A percentile compares a stretch with the other conserved stretches of the same genome.
Conservation (phyloP, 2,888 invertebrate genomes). For the Koerneria pararmatus region DNA sequence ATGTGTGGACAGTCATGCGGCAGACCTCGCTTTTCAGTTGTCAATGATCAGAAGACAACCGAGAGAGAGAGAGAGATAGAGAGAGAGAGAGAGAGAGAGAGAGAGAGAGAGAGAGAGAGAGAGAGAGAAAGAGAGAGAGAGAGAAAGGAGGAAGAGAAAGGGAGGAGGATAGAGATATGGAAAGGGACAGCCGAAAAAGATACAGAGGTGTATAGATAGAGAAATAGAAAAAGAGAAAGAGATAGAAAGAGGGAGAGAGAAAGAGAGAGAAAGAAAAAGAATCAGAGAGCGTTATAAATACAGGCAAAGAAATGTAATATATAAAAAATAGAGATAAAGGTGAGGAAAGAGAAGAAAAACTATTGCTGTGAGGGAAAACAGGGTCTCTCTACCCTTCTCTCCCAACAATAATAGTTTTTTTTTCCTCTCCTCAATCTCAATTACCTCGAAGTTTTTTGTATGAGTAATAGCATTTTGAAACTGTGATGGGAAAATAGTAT, state of each 20-base stretch:
- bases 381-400: no score
- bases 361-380: no score
- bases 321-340: no score
- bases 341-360: no score
- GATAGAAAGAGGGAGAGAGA: constrained; percentile 1
- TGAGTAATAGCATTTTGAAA: no score
- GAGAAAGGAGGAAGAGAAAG: not conserved
- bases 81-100: not conserved
- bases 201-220: not conserved
- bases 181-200: not conserved
- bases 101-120: not conserved
- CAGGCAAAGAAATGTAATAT: no score
- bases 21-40: not conserved
- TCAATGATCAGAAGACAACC: not conserved
- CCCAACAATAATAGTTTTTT: no score
- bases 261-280: constrained; percentile 5
- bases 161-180: not conserved
- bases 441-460: no score
- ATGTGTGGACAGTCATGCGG: no score
- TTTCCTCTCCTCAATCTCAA: no score
- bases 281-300: constrained; percentile 6
- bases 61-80: not conserved
- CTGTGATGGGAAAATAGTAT: no score
- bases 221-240: constrained; percentile 1
- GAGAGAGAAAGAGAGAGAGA: not conserved